Evolutionary conservation across 2,888 invertebrate species (phyloP).

Genomic region (Amorpha juglandis): DNA sequence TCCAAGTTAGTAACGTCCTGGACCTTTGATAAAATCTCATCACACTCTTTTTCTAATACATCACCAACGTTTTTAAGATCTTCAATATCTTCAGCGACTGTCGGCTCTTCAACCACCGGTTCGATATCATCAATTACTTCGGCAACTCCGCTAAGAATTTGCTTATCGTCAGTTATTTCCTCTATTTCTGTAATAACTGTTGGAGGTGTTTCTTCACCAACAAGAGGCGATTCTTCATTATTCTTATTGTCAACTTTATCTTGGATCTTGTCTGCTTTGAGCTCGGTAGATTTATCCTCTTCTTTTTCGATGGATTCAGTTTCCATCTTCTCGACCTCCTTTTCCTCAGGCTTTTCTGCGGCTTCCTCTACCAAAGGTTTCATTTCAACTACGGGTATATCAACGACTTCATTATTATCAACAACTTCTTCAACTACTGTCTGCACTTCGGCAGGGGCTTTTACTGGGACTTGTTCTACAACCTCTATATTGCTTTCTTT

Average conservation of each 20-base stretch:
- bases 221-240: conserved; percentile 42
- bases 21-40: conserved; percentile 77
- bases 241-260: conserved; percentile 48
- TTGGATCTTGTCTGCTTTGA: conserved; percentile 50
- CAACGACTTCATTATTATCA: conserved; percentile 48
- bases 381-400: conserved; percentile 48
- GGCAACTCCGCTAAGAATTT: conserved; percentile 54
- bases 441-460: conserved; percentile 41
- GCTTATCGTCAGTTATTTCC: conserved; percentile 63
- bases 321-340: conserved; percentile 62
- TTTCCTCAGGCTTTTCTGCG: conserved; percentile 57
- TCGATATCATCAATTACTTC: conserved; percentile 65
- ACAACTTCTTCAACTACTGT: conserved; percentile 56
- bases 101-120: conserved; percentile 71
- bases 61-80: conserved; percentile 71
- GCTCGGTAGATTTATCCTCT: conserved; percentile 35
- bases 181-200: conserved; percentile 63
- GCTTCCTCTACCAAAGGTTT: conserved; percentile 59
- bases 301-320: conserved; percentile 45
- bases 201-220: conserved; percentile 53
- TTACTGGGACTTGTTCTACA: conserved; percentile 38
- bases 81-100: conserved; percentile 62
- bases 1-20: conserved; percentile 75
- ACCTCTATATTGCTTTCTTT: conserved; percentile 42
- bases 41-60: conserved; percentile 78